A percentile compares a stretch with the other conserved stretches of the same genome.
Conservation (phyloP, 2,888 invertebrate species). For the Steinernema scapterisci region DNA sequence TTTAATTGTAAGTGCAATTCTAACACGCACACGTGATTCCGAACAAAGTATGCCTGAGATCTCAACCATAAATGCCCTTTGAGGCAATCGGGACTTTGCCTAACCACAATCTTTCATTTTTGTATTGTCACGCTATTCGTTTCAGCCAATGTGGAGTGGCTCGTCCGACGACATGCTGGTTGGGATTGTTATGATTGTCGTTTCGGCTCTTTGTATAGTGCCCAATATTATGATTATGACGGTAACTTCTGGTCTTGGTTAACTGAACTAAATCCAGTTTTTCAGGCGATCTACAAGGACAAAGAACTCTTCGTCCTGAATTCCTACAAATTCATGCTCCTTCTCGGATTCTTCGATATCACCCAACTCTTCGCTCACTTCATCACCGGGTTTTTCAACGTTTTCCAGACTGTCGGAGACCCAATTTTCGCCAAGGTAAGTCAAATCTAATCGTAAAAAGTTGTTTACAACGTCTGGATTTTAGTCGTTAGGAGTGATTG, state of each 20-base stretch:
- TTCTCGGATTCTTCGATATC: constrained; percentile 53
- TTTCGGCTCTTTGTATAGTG: constrained; percentile 32
- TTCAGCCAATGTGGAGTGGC: background rate
- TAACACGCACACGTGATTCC: too few relatives aligned
- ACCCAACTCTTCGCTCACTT: constrained; percentile 55
- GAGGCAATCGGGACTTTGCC: too few relatives aligned
- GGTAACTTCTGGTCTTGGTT: background rate
- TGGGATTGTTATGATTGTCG: constrained; percentile 14
- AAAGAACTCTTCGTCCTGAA: constrained; percentile 50
- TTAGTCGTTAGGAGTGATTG: constrained; percentile 53
- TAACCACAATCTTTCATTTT: background rate
- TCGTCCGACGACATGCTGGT: constrained; percentile 28
- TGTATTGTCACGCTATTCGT: background rate
- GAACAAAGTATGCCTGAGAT: too few relatives aligned
- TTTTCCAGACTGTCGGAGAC: constrained; percentile 46
- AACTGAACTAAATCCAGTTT: too few relatives aligned
- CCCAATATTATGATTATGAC: constrained; percentile 35
- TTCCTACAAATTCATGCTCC: constrained; percentile 59
- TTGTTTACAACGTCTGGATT: background rate
- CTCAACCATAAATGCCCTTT: too few relatives aligned
- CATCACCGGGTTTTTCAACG: constrained; percentile 56
- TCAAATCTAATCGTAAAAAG: background rate
- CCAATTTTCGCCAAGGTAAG: constrained; percentile 51
- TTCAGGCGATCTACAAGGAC: constrained; percentile 54
- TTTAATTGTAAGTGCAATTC: too few relatives aligned